Evolutionary conservation across 2,113 vertebrate species (phyloP), one percentile per base, ranked within the genome.

Genomic region (Tringa solitaria): DNA sequence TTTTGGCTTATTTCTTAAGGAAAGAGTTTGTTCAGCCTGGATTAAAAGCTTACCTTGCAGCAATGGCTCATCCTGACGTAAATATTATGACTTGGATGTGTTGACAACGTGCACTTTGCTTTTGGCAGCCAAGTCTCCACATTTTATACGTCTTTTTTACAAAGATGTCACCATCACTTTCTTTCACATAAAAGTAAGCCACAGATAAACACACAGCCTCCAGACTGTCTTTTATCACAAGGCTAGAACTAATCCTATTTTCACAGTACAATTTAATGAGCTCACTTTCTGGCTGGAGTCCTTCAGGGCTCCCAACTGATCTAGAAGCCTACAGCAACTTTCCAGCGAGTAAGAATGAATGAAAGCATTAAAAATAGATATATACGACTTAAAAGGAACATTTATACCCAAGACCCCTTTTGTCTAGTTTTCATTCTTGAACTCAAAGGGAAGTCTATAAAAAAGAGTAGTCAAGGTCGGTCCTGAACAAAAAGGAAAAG

Each of bases 21-120:
- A 68, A 6, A 37, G 5, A 68, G 27, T 16, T 81, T 3, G 12
- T 87, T 84, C 48, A 46, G 32, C n/a, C n/a, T 81, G 28, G 78
- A 73, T 90, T 82, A 90, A 84, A 84, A 85, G 65, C 32, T 94
- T 87, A 46, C 20, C 35, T 35, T 74, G 48, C 33, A 70, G 45
- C 50, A 57, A 15, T 17, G 11, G 8, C n/a, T 92, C 86, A 82
- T 51, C 46, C 39, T 73, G 61, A 63, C n/a, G 22, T 67, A 63
- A 68, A 76, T 39, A 43, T 28, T 33, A 14, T 1, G 6, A 67
- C 24, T 39, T n/a, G 23, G 24, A 45, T 59, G 12, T 1, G 0
- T 39, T 95, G 56, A 24, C 30, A 87, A 20, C 4, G 5, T 5
- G 5, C 4, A 1, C 32, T 81, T 90, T 54, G 37, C 41, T 57